Percentiles rank a stretch among this genome's conserved stretches.
Evolutionary conservation across 2,888 invertebrate genomes (phyloP).

Genomic region (Hydroisotoma schaefferi): DNA sequence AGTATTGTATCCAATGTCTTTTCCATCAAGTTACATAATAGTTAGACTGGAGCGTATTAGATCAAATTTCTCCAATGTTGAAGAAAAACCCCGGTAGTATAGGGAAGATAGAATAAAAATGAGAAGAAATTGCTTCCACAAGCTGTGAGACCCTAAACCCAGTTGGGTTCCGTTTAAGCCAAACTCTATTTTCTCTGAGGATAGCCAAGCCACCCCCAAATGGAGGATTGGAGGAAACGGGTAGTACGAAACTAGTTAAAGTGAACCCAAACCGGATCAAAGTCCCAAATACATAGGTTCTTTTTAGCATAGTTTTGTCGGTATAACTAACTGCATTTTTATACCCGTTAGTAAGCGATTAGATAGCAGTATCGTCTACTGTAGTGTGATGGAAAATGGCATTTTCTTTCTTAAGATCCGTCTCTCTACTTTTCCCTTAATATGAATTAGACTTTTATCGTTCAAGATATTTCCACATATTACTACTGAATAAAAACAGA

Average conservation of each 20-base stretch:
- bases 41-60: not conserved
- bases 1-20: not conserved
- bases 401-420: not conserved
- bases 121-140: slow-evolving; percentile 13
- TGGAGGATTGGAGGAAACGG: not conserved
- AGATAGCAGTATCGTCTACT: no score
- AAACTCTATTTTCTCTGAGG: no score
- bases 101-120: slow-evolving; percentile 3
- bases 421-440: slow-evolving; percentile 10
- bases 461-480: slow-evolving; percentile 16
- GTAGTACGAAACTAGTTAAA: not conserved
- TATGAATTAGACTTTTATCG: slow-evolving; percentile 22
- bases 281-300: no score
- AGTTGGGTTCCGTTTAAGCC: slow-evolving; percentile 9
- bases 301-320: no score
- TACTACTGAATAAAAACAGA: slow-evolving; percentile 10
- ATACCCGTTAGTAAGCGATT: no score
- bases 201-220: no score
- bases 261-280: not conserved
- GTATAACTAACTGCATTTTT: no score
- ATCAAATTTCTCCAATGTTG: slow-evolving; percentile 12
- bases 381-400: slow-evolving; percentile 11
- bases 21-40: not conserved
- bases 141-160: slow-evolving; percentile 10
- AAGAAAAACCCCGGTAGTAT: not conserved